A percentile compares a stretch with the other conserved stretches of the same genome.
These are phyloP conservation scores for Cryptomyrus ogoouensis DNA, from an alignment of 2,113 vertebrate species.

Conservation along the genomic window DNA sequence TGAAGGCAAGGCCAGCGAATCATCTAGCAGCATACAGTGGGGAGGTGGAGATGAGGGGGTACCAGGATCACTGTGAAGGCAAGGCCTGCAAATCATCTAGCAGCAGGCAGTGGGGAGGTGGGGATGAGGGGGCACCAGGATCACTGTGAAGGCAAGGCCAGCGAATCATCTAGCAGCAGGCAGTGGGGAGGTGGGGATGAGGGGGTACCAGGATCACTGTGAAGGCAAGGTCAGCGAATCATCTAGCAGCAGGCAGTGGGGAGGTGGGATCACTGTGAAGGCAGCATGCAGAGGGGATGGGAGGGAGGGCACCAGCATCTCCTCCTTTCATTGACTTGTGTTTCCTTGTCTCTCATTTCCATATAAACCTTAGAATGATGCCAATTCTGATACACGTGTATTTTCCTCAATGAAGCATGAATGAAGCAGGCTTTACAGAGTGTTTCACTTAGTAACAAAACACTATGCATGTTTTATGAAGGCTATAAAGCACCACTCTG, in stretches of 20 bases:
- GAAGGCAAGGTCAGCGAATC: neutral
- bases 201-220: neutral
- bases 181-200: neutral
- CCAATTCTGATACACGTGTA: conserved; percentile 6
- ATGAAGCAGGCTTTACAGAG: conserved; percentile 28
- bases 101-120: neutral
- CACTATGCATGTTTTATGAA: conserved; percentile 42
- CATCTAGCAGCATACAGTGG: neutral
- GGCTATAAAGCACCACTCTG: conserved; percentile 45
- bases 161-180: neutral
- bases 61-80: neutral
- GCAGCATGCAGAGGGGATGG: neutral
- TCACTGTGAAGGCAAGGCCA: neutral
- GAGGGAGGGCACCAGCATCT: neutral
- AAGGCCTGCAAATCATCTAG: neutral
- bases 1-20: neutral
- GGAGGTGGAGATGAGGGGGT: neutral
- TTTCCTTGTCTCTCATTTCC: neutral
- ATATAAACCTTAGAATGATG: neutral
- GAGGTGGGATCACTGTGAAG: neutral
- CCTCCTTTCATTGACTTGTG: neutral
- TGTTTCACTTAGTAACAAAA: conserved; percentile 24
- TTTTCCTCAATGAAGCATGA: conserved; percentile 36
- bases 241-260: neutral
- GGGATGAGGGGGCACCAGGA: neutral